phyloP scores from a whole-genome alignment of 2,888 invertebrate species.

The Himalopsyche japonica region DNA sequence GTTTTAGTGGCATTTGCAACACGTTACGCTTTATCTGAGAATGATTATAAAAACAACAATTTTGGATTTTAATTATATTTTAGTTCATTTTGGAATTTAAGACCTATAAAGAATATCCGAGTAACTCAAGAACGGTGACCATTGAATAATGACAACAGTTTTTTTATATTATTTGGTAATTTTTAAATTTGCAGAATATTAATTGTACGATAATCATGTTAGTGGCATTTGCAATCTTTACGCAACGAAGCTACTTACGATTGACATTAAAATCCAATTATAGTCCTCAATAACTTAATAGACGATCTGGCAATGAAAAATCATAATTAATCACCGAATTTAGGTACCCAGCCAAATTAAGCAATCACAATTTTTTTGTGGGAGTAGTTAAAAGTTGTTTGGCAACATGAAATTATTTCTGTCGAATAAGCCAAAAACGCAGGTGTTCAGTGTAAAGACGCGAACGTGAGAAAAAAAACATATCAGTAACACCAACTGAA shows the following conservation, averaged over 20 bases:
- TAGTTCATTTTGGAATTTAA: no score
- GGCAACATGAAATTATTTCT: background rate
- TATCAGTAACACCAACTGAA: background rate
- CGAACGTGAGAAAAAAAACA: slow-evolving; percentile 1
- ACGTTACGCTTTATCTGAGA: no score
- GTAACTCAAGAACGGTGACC: no score
- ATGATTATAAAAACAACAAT: no score
- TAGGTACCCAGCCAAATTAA: background rate
- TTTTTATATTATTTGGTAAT: no score
- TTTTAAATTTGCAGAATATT: no score
- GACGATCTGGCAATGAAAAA: background rate
- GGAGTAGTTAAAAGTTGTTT: background rate
- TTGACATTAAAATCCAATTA: background rate
- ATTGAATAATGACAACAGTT: no score
- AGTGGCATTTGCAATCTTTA: no score
- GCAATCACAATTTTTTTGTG: background rate
- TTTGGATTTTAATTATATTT: no score
- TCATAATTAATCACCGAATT: background rate
- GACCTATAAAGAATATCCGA: no score
- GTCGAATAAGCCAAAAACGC: background rate
- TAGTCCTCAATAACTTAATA: background rate
- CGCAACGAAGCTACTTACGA: background rate
- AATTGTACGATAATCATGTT: no score
- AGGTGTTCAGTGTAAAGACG: background rate
- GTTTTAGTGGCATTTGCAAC: no score